Base-by-base conservation (phyloP, 2,888 invertebrate species). In the Agrotis clavis region DNA sequence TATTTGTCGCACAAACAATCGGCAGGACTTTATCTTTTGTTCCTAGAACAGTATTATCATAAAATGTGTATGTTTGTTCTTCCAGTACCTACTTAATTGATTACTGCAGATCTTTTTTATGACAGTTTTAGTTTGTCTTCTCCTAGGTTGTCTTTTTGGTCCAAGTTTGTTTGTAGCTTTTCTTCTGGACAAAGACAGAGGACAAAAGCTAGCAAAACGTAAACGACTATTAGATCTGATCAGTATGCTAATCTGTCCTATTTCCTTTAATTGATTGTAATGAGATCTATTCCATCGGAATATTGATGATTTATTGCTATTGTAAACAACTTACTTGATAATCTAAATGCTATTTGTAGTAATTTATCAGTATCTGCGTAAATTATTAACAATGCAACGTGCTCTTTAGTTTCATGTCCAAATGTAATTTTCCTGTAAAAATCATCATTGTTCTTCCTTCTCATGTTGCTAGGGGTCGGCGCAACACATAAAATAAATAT, bases 261-360 rank as follows among this genome's bases (percentile, higher is more conserved):
- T 77, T 76, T 60, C 76, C 76, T 68, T 77, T 81, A 67, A 78
- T 78, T 62, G 76, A 77, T 83, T 77, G 48, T 74, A 76, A 80
- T 73, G 80, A 80, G 67, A 54, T 19, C 53, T 67, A 60, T 57
- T 57, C 65, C 35, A 53, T 62, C 63, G 30, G 86, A 80, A 85
- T 84, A 81, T 68, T 73, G 35, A 83, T 62, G 48, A 62, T 60
- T 65, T 47, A 62, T 68, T 64, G 63, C 21, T 45, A 61, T 67
- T 51, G 64, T 81, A 70, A 73, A 75, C 57, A 76, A 77, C 18
- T 62, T n/a, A 45, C 25, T 54, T 47, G 41, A 41, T 41, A 41
- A 66, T 69, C 25, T 56, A 19, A 66, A 25, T 64, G 35, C 54
- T 16, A 9, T 64, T 67, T 67, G 35, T 25, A 48, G 56, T 48